Evolutionary conservation across 2,888 invertebrate genomes (phyloP), one percentile per base, ranked within the genome.

Genomic region (Scaptodrosophila latifasciaeformis): DNA sequence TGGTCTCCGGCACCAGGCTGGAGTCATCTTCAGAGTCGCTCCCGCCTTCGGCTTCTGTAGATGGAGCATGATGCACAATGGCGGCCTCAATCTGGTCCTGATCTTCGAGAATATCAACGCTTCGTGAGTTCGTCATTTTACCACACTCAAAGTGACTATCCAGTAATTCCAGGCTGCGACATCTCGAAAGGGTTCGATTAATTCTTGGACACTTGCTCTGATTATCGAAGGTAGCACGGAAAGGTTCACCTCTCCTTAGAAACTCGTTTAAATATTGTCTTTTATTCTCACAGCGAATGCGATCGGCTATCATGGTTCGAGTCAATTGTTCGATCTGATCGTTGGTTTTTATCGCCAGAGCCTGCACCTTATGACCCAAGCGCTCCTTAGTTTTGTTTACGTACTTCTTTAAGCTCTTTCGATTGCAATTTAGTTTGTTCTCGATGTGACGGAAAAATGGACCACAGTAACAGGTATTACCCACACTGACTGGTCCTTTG

Each of bases 401-500:
- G 70, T 84, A 84, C 56, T 84, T 84, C 52, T 81, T 72, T 1
- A 85, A 91, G 91, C 55, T 91, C 90, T 84, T 95, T 91, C 67
- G 95, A 54, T 85, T 85, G 44, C 91, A 90, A 71, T 94, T 94
- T 46, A 96, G 84, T 62, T 92, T 91, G 31, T 94, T 92, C 82
- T 96, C 96, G 86, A 97, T 91, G 67, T 95, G 94, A 60, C 93
- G 91, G 82, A 97, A 93, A 85, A 96, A 92, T 0, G 97, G 97
- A 0, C 94, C 95, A 83, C 97, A 97, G 82, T 95, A 96, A 85
- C 96, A 96, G 0, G 94, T 94, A 84, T 96, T 95, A 0, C 96
- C 96, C 1, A 95, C 93, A 0, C 97, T 96, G n/a, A 96, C 92
- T 0, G 97, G 97, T 1, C 97, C 97, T 87, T 97, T 97, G 72